phyloP scores from a whole-genome alignment of 2,888 invertebrate genomes.

The Phortica okadai region DNA sequence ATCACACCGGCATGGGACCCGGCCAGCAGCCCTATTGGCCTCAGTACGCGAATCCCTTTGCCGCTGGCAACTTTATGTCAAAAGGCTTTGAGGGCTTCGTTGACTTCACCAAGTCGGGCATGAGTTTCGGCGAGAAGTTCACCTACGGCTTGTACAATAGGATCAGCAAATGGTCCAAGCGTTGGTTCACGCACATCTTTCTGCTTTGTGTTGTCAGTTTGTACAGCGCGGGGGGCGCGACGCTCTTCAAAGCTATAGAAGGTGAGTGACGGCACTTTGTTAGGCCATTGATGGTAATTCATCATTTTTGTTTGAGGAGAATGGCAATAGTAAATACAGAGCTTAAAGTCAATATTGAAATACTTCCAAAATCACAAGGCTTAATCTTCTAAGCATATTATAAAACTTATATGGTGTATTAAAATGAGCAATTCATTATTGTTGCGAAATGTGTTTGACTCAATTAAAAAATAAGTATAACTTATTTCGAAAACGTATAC shows the following conservation, averaged over 20 bases:
- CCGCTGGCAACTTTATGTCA: constrained; percentile 87
- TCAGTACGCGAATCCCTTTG: constrained; percentile 76
- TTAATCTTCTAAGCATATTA: background rate
- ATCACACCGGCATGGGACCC: constrained; percentile 49
- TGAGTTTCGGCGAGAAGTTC: constrained; percentile 89
- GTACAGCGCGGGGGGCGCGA: constrained; percentile 89
- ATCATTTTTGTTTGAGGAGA: too few species aligned
- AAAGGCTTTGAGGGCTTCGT: constrained; percentile 87
- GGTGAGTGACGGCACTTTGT: constrained; percentile 77
- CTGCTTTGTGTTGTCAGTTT: constrained; percentile 85
- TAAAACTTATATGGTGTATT: background rate
- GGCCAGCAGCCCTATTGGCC: constrained; percentile 73
- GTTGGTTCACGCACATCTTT: constrained; percentile 94
- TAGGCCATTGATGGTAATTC: too few species aligned
- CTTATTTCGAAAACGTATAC: too few species aligned
- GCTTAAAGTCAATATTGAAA: too few species aligned
- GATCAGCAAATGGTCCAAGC: constrained; percentile 85
- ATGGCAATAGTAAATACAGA: too few species aligned
- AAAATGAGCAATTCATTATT: too few species aligned
- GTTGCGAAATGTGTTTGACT: too few species aligned
- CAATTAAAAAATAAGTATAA: too few species aligned
- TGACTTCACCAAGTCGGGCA: constrained; percentile 87
- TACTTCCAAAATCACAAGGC: too few species aligned
- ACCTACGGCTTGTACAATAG: constrained; percentile 89
- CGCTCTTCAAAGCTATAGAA: constrained; percentile 87